phyloP scores from a whole-genome alignment of 2,797 vertebrate species.

The Eulemur coronatus region DNA sequence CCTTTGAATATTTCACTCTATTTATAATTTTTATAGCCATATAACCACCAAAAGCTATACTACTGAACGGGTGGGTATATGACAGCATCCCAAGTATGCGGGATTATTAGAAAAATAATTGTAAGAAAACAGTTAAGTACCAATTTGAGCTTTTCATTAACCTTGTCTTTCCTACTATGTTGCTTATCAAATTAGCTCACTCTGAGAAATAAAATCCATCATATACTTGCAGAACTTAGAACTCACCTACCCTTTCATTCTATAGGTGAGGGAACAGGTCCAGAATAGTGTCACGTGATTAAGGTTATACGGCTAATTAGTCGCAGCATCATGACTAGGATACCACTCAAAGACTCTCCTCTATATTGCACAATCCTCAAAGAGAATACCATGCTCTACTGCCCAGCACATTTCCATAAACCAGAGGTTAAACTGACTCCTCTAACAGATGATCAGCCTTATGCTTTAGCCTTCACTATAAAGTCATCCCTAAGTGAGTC shows the following conservation, averaged over 20 bases:
- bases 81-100: neutral
- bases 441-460: neutral
- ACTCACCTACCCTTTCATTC: neutral
- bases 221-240: neutral
- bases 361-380: neutral
- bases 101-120: conserved; percentile 4
- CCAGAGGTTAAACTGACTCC: neutral
- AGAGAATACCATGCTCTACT: neutral
- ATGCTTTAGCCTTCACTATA: neutral
- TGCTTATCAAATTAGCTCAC: neutral
- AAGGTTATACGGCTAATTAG: neutral
- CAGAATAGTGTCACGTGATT: neutral
- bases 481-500: neutral
- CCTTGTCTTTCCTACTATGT: conserved; percentile 12
- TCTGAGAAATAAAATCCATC: neutral
- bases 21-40: neutral
- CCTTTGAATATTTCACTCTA: neutral
- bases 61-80: neutral
- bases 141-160: conserved; percentile 4
- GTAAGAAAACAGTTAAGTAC: conserved; percentile 22
- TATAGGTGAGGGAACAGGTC: neutral
- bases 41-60: neutral
- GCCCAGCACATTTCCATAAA: neutral
- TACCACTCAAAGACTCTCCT: neutral
- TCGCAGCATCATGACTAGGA: neutral